A percentile compares a stretch with the other conserved stretches of the same genome.
phyloP scores from a whole-genome alignment of 2,113 vertebrate genomes.

The Ardeotis arabs region DNA sequence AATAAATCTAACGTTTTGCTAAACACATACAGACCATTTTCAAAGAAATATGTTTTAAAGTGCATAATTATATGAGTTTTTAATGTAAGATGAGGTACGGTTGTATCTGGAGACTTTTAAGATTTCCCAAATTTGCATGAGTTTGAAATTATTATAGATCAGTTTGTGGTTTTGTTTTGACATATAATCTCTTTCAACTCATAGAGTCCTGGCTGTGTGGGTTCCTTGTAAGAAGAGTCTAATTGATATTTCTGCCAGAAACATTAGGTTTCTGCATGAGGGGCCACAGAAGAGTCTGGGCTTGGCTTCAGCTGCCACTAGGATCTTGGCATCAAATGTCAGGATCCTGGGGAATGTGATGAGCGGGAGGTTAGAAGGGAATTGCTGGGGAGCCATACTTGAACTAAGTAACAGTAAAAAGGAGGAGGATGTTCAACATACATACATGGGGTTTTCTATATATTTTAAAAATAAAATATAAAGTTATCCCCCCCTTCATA shows the following conservation, averaged over 20 bases:
- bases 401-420: not conserved
- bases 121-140: not conserved
- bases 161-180: rapidly evolving
- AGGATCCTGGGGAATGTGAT: not conserved
- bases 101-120: not conserved
- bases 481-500: not conserved
- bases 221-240: not conserved
- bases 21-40: not conserved
- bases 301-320: not conserved
- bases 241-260: not conserved
- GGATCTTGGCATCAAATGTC: not conserved
- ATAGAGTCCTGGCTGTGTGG: not conserved
- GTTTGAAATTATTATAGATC: not conserved
- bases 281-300: not conserved
- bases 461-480: not conserved
- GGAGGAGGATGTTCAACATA: not conserved
- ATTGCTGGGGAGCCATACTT: not conserved
- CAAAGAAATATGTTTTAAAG: not conserved
- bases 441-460: rapidly evolving
- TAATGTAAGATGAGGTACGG: not conserved
- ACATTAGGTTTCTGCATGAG: not conserved
- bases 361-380: not conserved
- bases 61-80: not conserved
- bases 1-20: not conserved
- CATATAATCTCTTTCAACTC: not conserved